Evolutionary conservation across 2,113 vertebrate genomes (phyloP), one percentile per base, ranked within the genome.

Genomic region (Myiozetetes cayanensis): DNA sequence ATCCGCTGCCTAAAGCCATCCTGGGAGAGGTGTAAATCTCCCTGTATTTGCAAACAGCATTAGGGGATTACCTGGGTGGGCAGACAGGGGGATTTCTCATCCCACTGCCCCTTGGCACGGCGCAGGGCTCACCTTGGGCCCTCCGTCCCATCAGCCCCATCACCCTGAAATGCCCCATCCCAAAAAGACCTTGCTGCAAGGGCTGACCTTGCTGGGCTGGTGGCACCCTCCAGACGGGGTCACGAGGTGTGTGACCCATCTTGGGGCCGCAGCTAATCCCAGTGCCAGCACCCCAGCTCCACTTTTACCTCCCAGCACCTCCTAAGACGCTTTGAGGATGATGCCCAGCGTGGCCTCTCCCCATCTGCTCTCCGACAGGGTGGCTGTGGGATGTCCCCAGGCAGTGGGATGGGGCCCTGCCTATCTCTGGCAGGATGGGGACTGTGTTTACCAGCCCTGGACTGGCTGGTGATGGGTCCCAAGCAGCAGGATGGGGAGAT

Each of bases 241-340:
- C 80, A 20, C 2, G 2, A 0, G 2, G 43, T 35, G 62, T 25
- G 17, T 3, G 7, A 52, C 49, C 49, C 2, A 0, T 22, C 49
- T 72, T 28, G 2, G 75, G 91, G 62, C 61, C 47, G 30, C 0
- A 0, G 62, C 24, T 95, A 94, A 95, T 93, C 94, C 87, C 5
- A 4, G 33, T 15, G 30, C 65, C 72, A 56, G 75, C 72, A 85
- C 56, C 83, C 74, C 11, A 4, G 90, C 10, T 93, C 90, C 63
- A 33, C 94, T 93, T 93, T 96, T 85, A 95, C 94, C 96, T 97
- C 94, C 85, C 37, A 0, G 84, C 49, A 94, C 92, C 93, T 95
- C 95, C 93, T 95, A 95, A 95, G 95, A 87, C 1, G 74, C 89
- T 93, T 89, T 80, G 87, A 91, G 89, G 91, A 86, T 89, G 89